phyloP scores from a whole-genome alignment of 2,113 vertebrate genomes.

The Ciconia boyciana region DNA sequence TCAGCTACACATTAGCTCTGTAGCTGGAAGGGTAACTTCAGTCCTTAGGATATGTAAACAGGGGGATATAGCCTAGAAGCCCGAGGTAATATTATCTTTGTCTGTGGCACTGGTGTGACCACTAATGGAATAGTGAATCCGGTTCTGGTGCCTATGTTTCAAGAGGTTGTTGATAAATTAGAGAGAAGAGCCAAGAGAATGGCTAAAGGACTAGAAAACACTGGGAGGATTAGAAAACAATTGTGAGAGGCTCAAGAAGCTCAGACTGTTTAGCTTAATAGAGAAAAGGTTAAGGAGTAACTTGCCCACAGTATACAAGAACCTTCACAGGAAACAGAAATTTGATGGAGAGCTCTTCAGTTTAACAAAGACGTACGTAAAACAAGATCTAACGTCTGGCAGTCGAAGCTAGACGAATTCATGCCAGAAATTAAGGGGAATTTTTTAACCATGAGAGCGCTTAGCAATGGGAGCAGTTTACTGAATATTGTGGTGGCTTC shows the following conservation, averaged over 20 bases:
- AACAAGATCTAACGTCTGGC: neutral
- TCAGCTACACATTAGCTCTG: neutral
- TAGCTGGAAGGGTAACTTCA: neutral
- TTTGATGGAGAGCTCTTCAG: constrained; percentile 61
- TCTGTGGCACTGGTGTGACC: constrained; percentile 16
- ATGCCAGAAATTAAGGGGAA: neutral
- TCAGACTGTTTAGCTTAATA: constrained; percentile 61
- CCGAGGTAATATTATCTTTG: neutral
- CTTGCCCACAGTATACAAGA: constrained; percentile 47
- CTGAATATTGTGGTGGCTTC: neutral
- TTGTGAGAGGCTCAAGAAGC: constrained; percentile 64
- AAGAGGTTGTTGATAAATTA: constrained; percentile 65
- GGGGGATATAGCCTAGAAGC: neutral
- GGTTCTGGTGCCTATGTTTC: constrained; percentile 36
- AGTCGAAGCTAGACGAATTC: neutral
- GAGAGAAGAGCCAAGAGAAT: constrained; percentile 32
- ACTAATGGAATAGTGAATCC: constrained; percentile 40
- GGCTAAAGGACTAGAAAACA: constrained; percentile 53
- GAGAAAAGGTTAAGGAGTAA: constrained; percentile 65
- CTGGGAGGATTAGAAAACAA: constrained; percentile 61
- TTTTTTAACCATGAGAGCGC: neutral
- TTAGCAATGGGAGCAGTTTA: neutral
- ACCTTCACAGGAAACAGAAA: constrained; percentile 47
- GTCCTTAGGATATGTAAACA: neutral
- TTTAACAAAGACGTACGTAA: constrained; percentile 1